Evolutionary conservation across 1,140 invertebrate genomes (phyloP), one percentile per base, ranked within the genome.

Genomic region (Cydia fagiglandana): DNA sequence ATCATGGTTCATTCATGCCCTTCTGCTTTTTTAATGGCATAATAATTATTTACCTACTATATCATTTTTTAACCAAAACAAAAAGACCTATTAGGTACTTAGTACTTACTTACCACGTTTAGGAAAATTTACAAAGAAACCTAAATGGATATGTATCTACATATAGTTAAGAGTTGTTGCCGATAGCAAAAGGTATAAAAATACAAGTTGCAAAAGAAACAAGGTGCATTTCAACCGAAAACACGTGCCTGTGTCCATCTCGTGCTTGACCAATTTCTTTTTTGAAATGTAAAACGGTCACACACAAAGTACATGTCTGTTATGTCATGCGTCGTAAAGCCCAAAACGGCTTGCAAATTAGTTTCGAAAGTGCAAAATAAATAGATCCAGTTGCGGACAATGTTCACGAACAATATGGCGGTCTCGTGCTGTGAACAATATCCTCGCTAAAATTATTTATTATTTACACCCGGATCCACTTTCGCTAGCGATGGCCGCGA

Each of bases 371-470:
- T 34, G 66, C 34, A 70, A 70, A 70, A 38, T 70, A 38, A 70
- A 70, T 38, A 70, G 66, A 38, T 38, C 66, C 28, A 38, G 66
- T 70, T 70, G 66, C 66, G 34, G 34, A 28, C 73, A 50, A 50
- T 73, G 41, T 73, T 28, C 73, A 7, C 20, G 73, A 53, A 53
- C 73, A 53, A 53, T 47, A 47, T 53, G 73, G 66, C 66, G 30
- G 78, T 77, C 77, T 85, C 90, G 85, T 79, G 86, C 89, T 88
- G 88, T 75, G 89, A 89, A 89, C 88, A 88, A 91, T 91, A 88
- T 87, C 84, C 77, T 90, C 82, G 86, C 83, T 83, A 86, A 90
- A 87, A 89, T 88, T 86, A 88, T 89, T 90, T 84, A 84, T 88
- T 86, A 88, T 89, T 90, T 84, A 84, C 84, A 89, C 77, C 80